Conservation (phyloP, 2,113 vertebrate genomes). For the Microtus montanus region DNA sequence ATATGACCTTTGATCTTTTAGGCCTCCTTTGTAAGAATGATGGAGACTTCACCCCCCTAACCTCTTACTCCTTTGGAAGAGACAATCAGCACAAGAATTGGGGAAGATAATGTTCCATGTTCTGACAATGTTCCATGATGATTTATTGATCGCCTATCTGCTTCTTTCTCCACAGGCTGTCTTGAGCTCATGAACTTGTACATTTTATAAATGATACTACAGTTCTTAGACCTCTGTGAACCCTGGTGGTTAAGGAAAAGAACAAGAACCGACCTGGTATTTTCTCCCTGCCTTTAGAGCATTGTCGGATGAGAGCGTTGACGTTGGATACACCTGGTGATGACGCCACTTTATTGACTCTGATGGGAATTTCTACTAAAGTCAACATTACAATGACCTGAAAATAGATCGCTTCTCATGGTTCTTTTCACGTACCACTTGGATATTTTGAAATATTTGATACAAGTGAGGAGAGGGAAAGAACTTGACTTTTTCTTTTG, state of each 20-base stretch:
- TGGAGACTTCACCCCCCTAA: not conserved
- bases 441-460: not conserved
- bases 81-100: not conserved
- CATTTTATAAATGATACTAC: not conserved
- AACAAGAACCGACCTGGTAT: not conserved
- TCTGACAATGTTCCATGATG: not conserved
- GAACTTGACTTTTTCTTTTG: not conserved
- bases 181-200: not conserved
- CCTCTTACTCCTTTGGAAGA: not conserved
- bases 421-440: not conserved
- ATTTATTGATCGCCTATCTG: not conserved
- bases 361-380: not conserved
- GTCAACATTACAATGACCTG: not conserved
- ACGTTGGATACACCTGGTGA: not conserved
- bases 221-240: slow-evolving; percentile 10
- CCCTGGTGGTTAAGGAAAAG: not conserved
- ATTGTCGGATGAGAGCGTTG: not conserved
- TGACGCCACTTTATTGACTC: not conserved
- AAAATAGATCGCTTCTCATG: not conserved
- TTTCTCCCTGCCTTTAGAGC: not conserved
- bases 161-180: not conserved
- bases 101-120: not conserved
- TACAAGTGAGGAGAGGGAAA: not conserved
- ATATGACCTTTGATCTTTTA: not conserved
- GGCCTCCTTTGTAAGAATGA: not conserved